Evolutionary conservation across 2,797 vertebrate species (phyloP).

Genomic region (Macroramphosus scolopax): DNA sequence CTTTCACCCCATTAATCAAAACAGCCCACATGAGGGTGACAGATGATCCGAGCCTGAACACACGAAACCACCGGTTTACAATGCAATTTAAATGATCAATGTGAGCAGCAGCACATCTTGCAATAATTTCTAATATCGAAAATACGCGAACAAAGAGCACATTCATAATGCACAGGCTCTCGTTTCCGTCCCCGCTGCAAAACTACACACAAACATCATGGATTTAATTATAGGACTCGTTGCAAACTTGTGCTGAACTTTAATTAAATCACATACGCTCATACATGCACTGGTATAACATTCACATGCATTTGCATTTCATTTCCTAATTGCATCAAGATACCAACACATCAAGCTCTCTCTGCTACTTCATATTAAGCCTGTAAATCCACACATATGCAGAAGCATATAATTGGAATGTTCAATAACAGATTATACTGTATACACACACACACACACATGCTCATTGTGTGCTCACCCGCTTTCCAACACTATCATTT

Average conservation of each 20-base stretch:
- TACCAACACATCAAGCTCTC: conserved; percentile 19
- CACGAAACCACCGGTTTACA: background rate
- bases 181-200: too few species aligned
- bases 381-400: conserved; percentile 12
- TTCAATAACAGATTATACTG: conserved; percentile 23
- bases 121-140: too few species aligned
- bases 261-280: too few species aligned
- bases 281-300: too few species aligned
- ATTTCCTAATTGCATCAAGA: conserved; percentile 21
- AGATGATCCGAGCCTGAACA: background rate
- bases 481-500: conserved; percentile 31
- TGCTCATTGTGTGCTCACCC: conserved; percentile 17
- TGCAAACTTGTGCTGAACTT: conserved; percentile 1
- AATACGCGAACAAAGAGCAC: too few species aligned
- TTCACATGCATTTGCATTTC: conserved; percentile 4
- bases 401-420: conserved; percentile 22
- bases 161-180: too few species aligned
- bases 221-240: conserved; percentile 3
- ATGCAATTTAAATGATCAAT: conserved; percentile 7
- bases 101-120: too few species aligned
- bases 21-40: background rate
- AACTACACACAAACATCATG: background rate
- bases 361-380: conserved; percentile 13
- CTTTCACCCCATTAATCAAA: conserved; percentile 18
- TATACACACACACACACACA: too few species aligned